Evolutionary conservation across 2,113 vertebrate species (phyloP), one percentile per base, ranked within the genome.

Genomic region (Ammodramus savannarum): DNA sequence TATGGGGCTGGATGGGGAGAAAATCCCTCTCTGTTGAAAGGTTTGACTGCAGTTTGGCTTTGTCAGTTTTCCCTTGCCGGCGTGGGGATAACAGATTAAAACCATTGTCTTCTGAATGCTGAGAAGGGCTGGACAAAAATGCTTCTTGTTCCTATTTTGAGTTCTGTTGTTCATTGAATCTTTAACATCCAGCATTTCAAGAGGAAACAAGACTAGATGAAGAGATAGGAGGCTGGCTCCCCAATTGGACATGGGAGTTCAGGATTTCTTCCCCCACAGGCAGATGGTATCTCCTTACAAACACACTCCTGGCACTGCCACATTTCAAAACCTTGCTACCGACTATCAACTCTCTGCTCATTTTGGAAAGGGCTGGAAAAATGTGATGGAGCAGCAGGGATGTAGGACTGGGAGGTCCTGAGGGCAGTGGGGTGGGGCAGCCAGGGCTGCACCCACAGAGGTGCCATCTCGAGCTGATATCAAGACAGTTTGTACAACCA

Each of bases 321-420:
- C 2, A 1, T 69, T 81, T 61, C 7, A 20, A 32, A 87, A 85
- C 68, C 43, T 73, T 34, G 59, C 76, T 88, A 7, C 72, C 0
- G 1, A 65, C 5, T 51, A 32, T 58, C 0, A 0, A 20, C 0
- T 0, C 84, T 66, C 2, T 0, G 36, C 34, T 94, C 7, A 0
- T 67, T 62, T 54, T 3, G 14, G 51, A 59, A 74, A 14, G 44
- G 51, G 31, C 52, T 87, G 44, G 68, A 55, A 87, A 86, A 94
- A 29, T 31, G 34, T 4, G 34, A 9, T 73, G 3, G 1, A 77
- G 17, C 1, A 16, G 12, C 80, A 74, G 51, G 59, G 72, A 69
- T 54, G 18, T 44, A 11, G 73, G 43, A 38, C 61, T 69, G 66
- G 51, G 51, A 62, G n/a, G 20, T 62, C 6, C 4, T 16, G 51